These are phyloP conservation scores for Brachypodius melanocephalos DNA, from an alignment of 2,113 vertebrate genomes.

Conservation along the genomic window DNA sequence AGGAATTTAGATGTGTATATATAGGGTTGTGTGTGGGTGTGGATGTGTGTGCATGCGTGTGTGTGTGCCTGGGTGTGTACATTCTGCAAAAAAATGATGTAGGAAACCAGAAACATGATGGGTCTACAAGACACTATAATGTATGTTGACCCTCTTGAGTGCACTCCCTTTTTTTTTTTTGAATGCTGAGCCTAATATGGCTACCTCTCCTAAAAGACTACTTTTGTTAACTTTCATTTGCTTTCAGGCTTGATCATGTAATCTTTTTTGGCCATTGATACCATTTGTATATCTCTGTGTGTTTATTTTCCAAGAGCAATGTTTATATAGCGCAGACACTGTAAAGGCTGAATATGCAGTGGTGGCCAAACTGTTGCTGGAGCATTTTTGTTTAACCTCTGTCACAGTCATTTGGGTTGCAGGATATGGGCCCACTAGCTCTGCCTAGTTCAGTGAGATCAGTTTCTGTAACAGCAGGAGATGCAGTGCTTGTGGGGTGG, in stretches of 20 bases:
- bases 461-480: background rate
- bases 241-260: constrained; percentile 42
- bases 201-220: constrained; percentile 77
- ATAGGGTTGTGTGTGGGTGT: background rate
- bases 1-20: background rate
- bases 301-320: constrained; percentile 45
- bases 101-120: background rate
- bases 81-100: background rate
- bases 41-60: background rate
- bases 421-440: background rate
- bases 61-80: background rate
- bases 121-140: constrained; percentile 34
- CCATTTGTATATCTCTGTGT: constrained; percentile 47
- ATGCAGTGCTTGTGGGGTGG: background rate
- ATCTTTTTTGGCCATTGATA: constrained; percentile 47
- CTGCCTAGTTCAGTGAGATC: background rate
- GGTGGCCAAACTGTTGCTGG: constrained; percentile 25
- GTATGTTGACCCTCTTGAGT: constrained; percentile 38
- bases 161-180: constrained; percentile 59
- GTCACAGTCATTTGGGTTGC: constrained; percentile 27
- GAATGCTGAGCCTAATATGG: constrained; percentile 71
- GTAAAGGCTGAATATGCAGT: constrained; percentile 26
- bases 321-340: background rate
- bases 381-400: constrained; percentile 23
- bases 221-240: constrained; percentile 66